Evolutionary conservation across 2,797 vertebrate species (phyloP), one percentile per base, ranked within the genome.

Genomic region (Dipus sagitta): DNA sequence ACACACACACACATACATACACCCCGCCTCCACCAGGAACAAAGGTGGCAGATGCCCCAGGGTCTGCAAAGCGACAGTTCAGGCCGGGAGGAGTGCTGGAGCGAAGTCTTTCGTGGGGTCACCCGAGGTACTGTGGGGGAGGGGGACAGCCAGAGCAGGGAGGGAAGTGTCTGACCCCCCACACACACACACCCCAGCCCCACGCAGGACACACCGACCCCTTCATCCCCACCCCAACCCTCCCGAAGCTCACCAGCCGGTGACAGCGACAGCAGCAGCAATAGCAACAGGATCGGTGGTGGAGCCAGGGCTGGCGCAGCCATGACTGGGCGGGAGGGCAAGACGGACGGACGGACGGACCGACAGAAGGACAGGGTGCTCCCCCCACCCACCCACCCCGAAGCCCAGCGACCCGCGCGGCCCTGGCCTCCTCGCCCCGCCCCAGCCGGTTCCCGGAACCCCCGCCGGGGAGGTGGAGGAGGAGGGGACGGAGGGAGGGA

Each of bases 371-470:
- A 47, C 47, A 47, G 47, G 2, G 47, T 47, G 47, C 47, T 47
- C 8, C 47, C 47, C 47, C 47, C 47, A 47, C 47, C 47, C 47
- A 47, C 47, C 47, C 47, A 47, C 47, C 47, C 47, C 47, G 47
- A 9, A 47, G 13, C 13, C 54, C 62, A 0, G 86, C 47, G 30
- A 71, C 74, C 58, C 32, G 62, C 4, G 34, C 58, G 6, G 82
- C 72, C 24, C 24, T n/a, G 17, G 24, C 72, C 70, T 80, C 78
- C 76, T 67, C 30, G 82, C 96, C 91, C 93, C 96, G 94, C 95
- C 95, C 94, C 17, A 82, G 90, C 77, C n/a, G 75, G 88, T 95
- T 96, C 95, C 97, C 86, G 96, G 95, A 96, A 92, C 89, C 86
- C 92, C 91, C 86, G 92, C 80, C 94, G 72, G 1, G 70, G 78